phyloP scores from a whole-genome alignment of 2,888 invertebrate genomes.

The Disparrhopalites patrizii region DNA sequence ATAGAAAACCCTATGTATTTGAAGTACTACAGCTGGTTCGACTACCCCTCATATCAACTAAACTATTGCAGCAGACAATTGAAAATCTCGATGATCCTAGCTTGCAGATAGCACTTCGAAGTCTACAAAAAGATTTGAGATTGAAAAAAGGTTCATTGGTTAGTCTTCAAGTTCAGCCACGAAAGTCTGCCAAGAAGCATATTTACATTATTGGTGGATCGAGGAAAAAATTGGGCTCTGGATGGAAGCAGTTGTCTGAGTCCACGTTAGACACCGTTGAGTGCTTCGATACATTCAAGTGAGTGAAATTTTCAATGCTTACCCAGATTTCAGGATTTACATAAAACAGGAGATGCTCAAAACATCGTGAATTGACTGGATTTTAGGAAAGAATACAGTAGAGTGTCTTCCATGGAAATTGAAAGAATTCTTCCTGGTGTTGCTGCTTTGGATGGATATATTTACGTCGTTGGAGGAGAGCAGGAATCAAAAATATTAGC shows the following conservation, averaged over 20 bases:
- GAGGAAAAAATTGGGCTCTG: constrained; percentile 68
- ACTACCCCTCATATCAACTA: constrained; percentile 75
- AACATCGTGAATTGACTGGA: not conserved
- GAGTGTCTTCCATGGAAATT: constrained; percentile 74
- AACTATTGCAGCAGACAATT: constrained; percentile 71
- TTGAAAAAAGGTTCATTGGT: constrained; percentile 41
- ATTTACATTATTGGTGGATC: constrained; percentile 86
- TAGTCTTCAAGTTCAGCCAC: constrained; percentile 40
- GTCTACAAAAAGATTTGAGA: constrained; percentile 68
- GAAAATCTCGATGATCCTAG: constrained; percentile 66
- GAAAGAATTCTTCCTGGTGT: constrained; percentile 84
- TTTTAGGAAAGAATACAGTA: constrained; percentile 68
- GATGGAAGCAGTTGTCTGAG: constrained; percentile 71
- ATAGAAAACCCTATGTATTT: constrained; percentile 76
- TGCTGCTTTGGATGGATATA: constrained; percentile 74
- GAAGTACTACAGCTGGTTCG: constrained; percentile 78
- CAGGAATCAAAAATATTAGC: constrained; percentile 82
- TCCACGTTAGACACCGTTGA: constrained; percentile 78
- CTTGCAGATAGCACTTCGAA: constrained; percentile 62
- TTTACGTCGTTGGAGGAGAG: constrained; percentile 89
- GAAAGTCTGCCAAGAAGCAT: constrained; percentile 71
- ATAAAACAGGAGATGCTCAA: not conserved
- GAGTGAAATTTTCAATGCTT: no score
- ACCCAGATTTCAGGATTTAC: no score
- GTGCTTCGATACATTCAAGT: constrained; percentile 68